phyloP scores from a whole-genome alignment of 2,113 vertebrate genomes.

The Nyctereutes procyonoides region DNA sequence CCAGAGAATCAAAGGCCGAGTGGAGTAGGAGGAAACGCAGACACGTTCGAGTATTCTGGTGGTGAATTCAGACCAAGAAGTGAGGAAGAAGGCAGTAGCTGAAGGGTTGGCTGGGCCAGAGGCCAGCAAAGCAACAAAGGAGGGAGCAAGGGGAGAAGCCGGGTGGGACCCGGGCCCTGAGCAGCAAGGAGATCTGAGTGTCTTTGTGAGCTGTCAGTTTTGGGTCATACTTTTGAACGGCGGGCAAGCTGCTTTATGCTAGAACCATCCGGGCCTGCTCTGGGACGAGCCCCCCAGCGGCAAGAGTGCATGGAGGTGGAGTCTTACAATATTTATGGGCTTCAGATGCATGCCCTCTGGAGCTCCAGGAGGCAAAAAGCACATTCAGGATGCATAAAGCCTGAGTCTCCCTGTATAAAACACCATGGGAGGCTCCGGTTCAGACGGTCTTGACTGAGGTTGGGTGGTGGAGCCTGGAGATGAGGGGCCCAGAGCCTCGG shows the following conservation, averaged over 20 bases:
- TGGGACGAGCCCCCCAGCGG: slow-evolving; percentile 60
- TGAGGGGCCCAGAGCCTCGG: background rate
- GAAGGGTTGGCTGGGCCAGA: background rate
- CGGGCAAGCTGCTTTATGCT: slow-evolving; percentile 47
- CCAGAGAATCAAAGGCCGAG: background rate
- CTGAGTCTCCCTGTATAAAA: background rate
- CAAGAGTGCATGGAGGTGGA: slow-evolving; percentile 31
- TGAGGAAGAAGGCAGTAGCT: background rate
- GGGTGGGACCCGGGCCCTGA: background rate
- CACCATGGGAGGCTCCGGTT: background rate
- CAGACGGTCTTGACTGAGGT: background rate
- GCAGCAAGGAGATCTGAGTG: background rate
- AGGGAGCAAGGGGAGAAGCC: background rate
- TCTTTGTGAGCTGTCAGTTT: slow-evolving; percentile 56
- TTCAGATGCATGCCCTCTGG: slow-evolving; percentile 63
- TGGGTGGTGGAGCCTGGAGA: background rate
- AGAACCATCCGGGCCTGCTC: slow-evolving; percentile 58
- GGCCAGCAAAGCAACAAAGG: slow-evolving; percentile 23
- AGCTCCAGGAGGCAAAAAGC: slow-evolving; percentile 37
- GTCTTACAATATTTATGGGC: slow-evolving; percentile 69
- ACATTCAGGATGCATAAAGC: slow-evolving; percentile 53
- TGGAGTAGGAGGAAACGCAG: background rate
- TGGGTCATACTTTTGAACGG: slow-evolving; percentile 55
- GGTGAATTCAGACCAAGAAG: slow-evolving; percentile 7
- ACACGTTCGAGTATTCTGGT: background rate